These are phyloP conservation scores for Thalpophila matura DNA, from an alignment of 2,888 invertebrate genomes.

Conservation along the genomic window DNA sequence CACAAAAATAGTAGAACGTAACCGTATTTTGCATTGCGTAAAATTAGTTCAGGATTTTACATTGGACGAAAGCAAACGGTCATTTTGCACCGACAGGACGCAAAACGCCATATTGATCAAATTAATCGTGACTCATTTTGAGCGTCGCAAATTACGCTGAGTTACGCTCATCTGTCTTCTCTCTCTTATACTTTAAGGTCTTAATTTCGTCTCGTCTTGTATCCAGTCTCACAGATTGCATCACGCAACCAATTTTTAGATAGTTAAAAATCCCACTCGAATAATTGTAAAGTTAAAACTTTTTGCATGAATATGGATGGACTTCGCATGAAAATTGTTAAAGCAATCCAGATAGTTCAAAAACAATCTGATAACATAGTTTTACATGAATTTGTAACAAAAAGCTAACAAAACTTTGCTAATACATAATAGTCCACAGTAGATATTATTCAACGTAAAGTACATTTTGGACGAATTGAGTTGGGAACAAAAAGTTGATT, in stretches of 20 bases:
- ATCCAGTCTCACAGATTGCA: too few species aligned
- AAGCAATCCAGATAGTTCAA: conserved; percentile 16
- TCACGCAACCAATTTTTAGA: background rate
- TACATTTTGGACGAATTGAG: conserved; percentile 6
- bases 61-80: too few species aligned
- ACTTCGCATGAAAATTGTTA: conserved; percentile 2
- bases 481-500: conserved; percentile 28
- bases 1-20: too few species aligned
- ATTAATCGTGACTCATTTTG: too few species aligned
- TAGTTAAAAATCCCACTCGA: background rate
- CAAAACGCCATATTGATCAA: too few species aligned
- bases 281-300: background rate
- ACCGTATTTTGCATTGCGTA: too few species aligned
- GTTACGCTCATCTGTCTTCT: too few species aligned
- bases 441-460: conserved; percentile 14
- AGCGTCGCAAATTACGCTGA: too few species aligned
- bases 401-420: conserved; percentile 13
- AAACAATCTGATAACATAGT: conserved; percentile 24
- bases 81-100: too few species aligned
- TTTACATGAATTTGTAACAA: conserved; percentile 26
- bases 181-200: too few species aligned
- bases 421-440: conserved; percentile 25
- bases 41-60: too few species aligned
- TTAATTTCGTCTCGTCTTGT: background rate
- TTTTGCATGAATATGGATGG: conserved; percentile 14